These are phyloP conservation scores for Calliopum simillimum DNA, from an alignment of 2,888 invertebrate species.

Conservation along the genomic window DNA sequence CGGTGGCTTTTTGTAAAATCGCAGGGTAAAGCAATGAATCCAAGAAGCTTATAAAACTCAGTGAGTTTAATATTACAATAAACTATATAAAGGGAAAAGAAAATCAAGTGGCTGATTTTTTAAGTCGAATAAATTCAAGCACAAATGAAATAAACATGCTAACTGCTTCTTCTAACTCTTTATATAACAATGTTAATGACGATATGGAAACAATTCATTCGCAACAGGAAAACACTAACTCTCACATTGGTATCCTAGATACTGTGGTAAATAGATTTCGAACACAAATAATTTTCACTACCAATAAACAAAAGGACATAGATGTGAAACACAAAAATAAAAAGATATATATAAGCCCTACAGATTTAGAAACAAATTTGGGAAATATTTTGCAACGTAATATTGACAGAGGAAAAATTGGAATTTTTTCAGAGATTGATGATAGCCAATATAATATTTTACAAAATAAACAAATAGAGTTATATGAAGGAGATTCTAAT, in stretches of 20 bases:
- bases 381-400: conserved; percentile 30
- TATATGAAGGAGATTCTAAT: conserved; percentile 36
- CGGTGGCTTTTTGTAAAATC: conserved; percentile 33
- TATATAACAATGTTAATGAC: too few relatives aligned
- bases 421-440: too few relatives aligned
- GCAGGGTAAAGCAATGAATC: background rate
- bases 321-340: conserved; percentile 30
- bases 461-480: conserved; percentile 39
- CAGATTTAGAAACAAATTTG: conserved; percentile 33
- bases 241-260: conserved; percentile 28
- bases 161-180: too few relatives aligned
- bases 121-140: too few relatives aligned
- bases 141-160: too few relatives aligned
- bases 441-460: conserved; percentile 34
- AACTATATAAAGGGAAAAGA: too few relatives aligned
- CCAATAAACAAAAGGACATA: conserved; percentile 21
- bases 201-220: background rate
- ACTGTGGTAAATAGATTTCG: conserved; percentile 31
- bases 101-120: too few relatives aligned
- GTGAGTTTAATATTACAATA: too few relatives aligned
- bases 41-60: too few relatives aligned
- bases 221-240: conserved; percentile 12
- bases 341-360: conserved; percentile 31
- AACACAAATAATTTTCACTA: conserved; percentile 30
- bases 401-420: conserved; percentile 35